phyloP scores from a whole-genome alignment of 2,888 invertebrate species.

The Agrilus mali region DNA sequence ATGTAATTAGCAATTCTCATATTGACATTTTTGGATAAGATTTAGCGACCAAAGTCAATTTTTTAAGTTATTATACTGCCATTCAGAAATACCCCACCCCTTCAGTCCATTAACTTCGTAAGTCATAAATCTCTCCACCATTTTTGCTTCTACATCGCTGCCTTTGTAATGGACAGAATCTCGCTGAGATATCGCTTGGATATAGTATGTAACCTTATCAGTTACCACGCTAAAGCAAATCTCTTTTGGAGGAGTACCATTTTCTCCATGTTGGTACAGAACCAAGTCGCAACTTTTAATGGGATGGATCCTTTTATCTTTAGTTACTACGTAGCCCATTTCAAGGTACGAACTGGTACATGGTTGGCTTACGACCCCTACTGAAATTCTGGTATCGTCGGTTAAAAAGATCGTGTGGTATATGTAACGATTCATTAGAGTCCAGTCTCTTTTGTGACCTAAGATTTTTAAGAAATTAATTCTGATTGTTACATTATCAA shows the following conservation, averaged over 20 bases:
- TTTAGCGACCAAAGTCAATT: neutral
- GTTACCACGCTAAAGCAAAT: constrained; percentile 53
- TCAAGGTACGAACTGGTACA: constrained; percentile 50
- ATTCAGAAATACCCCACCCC: constrained; percentile 61
- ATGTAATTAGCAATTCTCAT: too few relatives aligned
- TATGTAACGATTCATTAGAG: constrained; percentile 61
- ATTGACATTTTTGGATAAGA: too few relatives aligned
- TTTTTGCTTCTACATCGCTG: constrained; percentile 52
- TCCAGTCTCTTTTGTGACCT: constrained; percentile 63
- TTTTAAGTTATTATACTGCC: constrained; percentile 47
- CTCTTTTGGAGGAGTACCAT: constrained; percentile 47
- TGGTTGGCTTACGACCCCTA: constrained; percentile 69
- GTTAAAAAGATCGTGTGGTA: constrained; percentile 65
- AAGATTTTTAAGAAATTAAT: constrained; percentile 4
- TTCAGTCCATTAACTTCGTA: constrained; percentile 47
- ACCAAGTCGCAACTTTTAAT: constrained; percentile 49
- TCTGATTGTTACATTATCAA: neutral
- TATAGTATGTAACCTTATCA: constrained; percentile 42
- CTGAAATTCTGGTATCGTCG: constrained; percentile 53
- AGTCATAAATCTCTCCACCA: constrained; percentile 48
- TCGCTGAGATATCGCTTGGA: constrained; percentile 48
- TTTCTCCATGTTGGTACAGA: constrained; percentile 56
- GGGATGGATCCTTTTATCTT: constrained; percentile 35
- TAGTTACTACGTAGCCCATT: constrained; percentile 48
- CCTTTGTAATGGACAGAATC: constrained; percentile 52